phyloP scores from a whole-genome alignment of 30 jellyfish, hydroid and myxozoan species.

The Aurelia sp. region DNA sequence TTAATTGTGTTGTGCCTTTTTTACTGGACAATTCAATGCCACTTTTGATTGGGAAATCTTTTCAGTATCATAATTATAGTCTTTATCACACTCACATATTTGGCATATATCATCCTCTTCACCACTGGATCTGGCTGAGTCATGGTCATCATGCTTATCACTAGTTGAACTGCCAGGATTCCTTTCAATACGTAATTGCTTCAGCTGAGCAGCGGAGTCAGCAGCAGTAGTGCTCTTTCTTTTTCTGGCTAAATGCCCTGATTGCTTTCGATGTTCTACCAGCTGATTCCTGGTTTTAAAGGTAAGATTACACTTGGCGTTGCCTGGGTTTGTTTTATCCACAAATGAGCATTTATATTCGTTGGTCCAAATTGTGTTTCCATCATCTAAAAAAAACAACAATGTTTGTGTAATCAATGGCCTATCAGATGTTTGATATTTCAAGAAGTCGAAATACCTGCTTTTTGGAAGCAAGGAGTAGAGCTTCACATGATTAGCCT shows the following conservation, averaged over 20 bases:
- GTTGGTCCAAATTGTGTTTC: background rate
- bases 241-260: background rate
- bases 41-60: too few species aligned
- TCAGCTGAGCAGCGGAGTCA: background rate
- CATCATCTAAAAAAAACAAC: background rate
- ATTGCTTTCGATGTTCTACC: background rate
- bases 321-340: background rate
- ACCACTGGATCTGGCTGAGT: background rate
- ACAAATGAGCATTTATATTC: background rate
- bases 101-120: background rate
- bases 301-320: background rate
- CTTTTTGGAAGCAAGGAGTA: too few species aligned
- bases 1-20: too few species aligned
- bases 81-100: background rate
- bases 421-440: background rate
- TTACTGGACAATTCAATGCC: too few species aligned
- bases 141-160: background rate
- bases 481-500: background rate
- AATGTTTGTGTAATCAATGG: background rate
- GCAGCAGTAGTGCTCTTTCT: background rate
- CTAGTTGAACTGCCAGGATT: too few species aligned
- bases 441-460: too few species aligned
- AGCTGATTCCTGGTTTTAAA: background rate
- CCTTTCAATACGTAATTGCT: background rate
- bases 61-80: too few species aligned